Base-by-base conservation (phyloP, 2,113 vertebrate species). In the Micronycteris hirsuta region DNA sequence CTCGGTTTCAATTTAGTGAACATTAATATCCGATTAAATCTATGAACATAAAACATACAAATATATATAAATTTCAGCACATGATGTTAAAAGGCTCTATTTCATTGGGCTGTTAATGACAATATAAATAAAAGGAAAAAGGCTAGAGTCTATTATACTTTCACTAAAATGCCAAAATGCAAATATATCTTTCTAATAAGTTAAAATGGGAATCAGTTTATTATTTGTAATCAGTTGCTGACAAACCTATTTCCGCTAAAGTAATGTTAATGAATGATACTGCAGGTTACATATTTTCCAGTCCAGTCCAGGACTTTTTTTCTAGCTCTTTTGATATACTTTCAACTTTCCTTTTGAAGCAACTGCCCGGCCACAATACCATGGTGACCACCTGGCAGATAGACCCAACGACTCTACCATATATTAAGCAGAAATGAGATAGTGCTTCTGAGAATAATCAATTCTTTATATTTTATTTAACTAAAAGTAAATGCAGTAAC, bases 181-280 rank as follows among this genome's bases (percentile, higher is more conserved):
- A 94, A 96, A 94, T 86, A 78, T 76, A 94, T 86, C 24, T 94
- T 96, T 82, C 52, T 94, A 92, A 83, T 90, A 97, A 96, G 81
- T 92, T 93, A 88, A 97, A 87, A 80, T 71, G 43, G 22, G 56
- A 87, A 88, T 61, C 26, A 33, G 45, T 67, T 95, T 45, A 92
- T 86, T 93, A 86, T 41, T 86, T 88, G 24, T 61, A 92, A 96
- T 86, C 86, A 93, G 67, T 81, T 87, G 26, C n/a, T 85, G 65
- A 71, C 33, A 78, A 91, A 41, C 10, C 43, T 14, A 73, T 26
- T 83, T 45, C 78, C n/a, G n/a, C 19, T 58, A 91, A 77, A 33
- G 17, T 71, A 74, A 84, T 80, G 14, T 47, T 65, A 77, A 47
- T 41, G n/a, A 87, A 49, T 76, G 33, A n/a, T 13, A 65, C 20